Base-by-base conservation (phyloP, 1,140 invertebrate genomes). In the Zaprionus nigranus region DNA sequence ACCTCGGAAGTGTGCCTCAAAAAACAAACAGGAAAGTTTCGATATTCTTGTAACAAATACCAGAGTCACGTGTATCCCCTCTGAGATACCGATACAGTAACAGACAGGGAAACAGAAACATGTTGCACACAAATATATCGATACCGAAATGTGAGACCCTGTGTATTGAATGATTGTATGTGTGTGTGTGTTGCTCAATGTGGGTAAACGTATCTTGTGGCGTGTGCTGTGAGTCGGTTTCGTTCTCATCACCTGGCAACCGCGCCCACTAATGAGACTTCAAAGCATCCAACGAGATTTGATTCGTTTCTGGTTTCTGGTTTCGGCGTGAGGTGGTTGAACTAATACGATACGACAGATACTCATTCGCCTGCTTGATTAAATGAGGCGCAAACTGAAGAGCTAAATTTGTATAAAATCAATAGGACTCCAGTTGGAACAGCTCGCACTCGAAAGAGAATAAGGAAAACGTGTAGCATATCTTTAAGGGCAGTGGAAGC, bases 191-290 rank as follows among this genome's bases (percentile, higher is more conserved):
- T 7, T 51, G 15, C 49, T 26, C 17, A 26, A 34, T 30, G 34
- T 51, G 46, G 46, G 46, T 51, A 30, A 54, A 40, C 24, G 49
- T 70, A 70, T 38, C 30, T 13, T 20, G 34, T 28, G 60, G 40
- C 49, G 12, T 38, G 20, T 30, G 54, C 56, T 60, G 43, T 20
- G 15, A 24, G 34, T 54, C 28, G 49, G 28, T 56, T 22, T 66
- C 43, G 38, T 67, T 68, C 59, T 63, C 78, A 56, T 86, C 84
- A 90, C 84, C 84, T 87, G 81, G 84, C 84, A 90, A 90, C 85
- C 85, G 75, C 71, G 60, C 57, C 59, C 59, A 78, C 85, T 87
- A 87, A 87, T 90, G 84, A 87, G 85, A 90, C 84, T 75, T 87
- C 84, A 87, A 87, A 87, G 84, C 61, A 74, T 63, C 75, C 62